Conservation (phyloP, 2,888 invertebrate genomes). For the Cephus pygmeus region DNA sequence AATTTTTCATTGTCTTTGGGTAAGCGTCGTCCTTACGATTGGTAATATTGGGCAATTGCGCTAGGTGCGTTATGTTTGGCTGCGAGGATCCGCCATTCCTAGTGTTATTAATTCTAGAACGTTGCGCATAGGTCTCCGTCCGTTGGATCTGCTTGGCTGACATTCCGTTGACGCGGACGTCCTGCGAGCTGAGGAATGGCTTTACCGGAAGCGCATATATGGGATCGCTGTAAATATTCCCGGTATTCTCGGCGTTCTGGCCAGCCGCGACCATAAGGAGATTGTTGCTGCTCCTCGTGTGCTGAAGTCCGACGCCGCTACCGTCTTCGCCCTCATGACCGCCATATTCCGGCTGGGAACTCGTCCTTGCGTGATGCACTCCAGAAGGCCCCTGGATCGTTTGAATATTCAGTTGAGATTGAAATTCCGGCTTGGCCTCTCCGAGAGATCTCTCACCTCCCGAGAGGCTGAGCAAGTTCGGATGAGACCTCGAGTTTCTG, state of each 20-base stretch:
- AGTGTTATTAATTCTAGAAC: slow-evolving; percentile 17
- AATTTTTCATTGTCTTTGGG: slow-evolving; percentile 19
- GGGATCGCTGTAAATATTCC: slow-evolving; percentile 52
- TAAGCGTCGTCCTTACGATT: slow-evolving; percentile 33
- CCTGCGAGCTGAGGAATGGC: slow-evolving; percentile 62
- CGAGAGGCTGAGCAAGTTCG: slow-evolving; percentile 54
- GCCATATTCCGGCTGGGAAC: slow-evolving; percentile 55
- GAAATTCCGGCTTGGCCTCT: slow-evolving; percentile 39
- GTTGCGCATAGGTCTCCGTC: slow-evolving; percentile 30
- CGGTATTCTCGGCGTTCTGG: slow-evolving; percentile 19
- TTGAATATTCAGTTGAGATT: slow-evolving; percentile 52
- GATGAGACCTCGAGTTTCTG: slow-evolving; percentile 61
- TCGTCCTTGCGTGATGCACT: slow-evolving; percentile 49
- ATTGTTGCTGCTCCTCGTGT: slow-evolving; percentile 52
- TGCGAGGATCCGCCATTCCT: slow-evolving; percentile 45
- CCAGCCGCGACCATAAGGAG: slow-evolving; percentile 28
- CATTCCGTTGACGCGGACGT: slow-evolving; percentile 53
- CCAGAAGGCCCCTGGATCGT: slow-evolving; percentile 8
- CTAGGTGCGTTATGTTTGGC: slow-evolving; percentile 37
- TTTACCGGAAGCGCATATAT: slow-evolving; percentile 60
- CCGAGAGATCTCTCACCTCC: slow-evolving; percentile 29
- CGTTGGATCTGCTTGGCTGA: slow-evolving; percentile 37
- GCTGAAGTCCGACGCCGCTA: slow-evolving; percentile 27
- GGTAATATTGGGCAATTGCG: neutral
- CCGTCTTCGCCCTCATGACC: slow-evolving; percentile 26